Percentiles rank a stretch among this genome's conserved stretches.
These are phyloP conservation scores for Argya squamiceps DNA, from an alignment of 2,797 vertebrate genomes.

Conservation along the genomic window DNA sequence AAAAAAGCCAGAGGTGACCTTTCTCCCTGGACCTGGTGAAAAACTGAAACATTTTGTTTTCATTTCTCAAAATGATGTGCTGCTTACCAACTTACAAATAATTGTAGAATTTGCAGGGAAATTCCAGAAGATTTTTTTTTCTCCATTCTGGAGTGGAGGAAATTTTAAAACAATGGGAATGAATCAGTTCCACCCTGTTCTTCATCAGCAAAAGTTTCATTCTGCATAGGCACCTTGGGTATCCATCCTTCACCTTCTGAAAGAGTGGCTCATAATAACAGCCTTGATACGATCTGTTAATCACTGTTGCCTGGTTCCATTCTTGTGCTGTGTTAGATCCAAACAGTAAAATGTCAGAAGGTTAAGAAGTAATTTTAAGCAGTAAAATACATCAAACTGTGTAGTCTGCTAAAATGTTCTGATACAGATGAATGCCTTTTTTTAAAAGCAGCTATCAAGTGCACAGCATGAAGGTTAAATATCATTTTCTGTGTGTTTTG, in stretches of 20 bases:
- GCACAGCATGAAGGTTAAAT: not conserved
- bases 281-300: not conserved
- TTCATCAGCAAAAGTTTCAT: not conserved
- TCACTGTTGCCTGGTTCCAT: not conserved
- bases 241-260: not conserved
- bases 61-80: not conserved
- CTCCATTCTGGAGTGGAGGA: not conserved
- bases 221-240: not conserved
- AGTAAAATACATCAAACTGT: not conserved
- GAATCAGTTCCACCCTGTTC: not conserved
- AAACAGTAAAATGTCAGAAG: not conserved
- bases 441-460: not conserved
- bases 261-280: not conserved
- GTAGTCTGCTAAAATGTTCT: not conserved
- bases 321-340: not conserved
- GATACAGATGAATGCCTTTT: not conserved
- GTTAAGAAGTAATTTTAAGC: slow-evolving; percentile 26
- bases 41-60: not conserved
- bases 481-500: not conserved
- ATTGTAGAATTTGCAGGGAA: not conserved
- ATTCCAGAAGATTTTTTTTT: not conserved
- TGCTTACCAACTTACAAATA: not conserved
- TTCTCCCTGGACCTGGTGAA: not conserved
- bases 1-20: not conserved
- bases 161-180: not conserved